Evolutionary conservation across 2,113 vertebrate genomes (phyloP).

Genomic region (Tamias sibiricus): DNA sequence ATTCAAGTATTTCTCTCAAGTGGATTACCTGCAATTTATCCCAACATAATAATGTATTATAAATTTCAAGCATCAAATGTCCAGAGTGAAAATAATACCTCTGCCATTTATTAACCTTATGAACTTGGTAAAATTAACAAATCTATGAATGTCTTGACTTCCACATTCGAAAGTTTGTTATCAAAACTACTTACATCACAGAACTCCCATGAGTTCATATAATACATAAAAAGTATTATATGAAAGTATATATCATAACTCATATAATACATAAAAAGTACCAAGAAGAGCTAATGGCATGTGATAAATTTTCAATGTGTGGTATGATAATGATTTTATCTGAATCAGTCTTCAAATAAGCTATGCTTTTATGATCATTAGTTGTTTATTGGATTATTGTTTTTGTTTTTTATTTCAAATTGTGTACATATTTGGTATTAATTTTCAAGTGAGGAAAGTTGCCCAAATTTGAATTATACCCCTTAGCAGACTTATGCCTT

Average conservation of each 20-base stretch:
- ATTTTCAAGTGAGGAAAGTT: slow-evolving; percentile 2
- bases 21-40: neutral
- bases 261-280: neutral
- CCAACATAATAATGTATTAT: neutral
- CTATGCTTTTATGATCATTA: neutral
- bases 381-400: neutral
- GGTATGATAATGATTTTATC: neutral
- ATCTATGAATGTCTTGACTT: neutral
- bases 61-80: neutral
- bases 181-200: neutral
- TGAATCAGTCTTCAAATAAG: neutral
- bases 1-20: neutral
- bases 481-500: neutral
- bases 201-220: neutral
- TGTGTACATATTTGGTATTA: neutral
- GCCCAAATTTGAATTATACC: neutral
- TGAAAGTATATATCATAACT: too few relatives aligned
- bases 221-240: neutral
- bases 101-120: neutral
- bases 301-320: neutral
- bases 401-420: neutral
- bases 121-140: neutral
- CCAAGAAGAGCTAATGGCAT: neutral
- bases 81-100: neutral
- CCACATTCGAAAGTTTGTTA: neutral